Conservation (phyloP, 2,888 invertebrate species). For the Metallyticus violacea region DNA sequence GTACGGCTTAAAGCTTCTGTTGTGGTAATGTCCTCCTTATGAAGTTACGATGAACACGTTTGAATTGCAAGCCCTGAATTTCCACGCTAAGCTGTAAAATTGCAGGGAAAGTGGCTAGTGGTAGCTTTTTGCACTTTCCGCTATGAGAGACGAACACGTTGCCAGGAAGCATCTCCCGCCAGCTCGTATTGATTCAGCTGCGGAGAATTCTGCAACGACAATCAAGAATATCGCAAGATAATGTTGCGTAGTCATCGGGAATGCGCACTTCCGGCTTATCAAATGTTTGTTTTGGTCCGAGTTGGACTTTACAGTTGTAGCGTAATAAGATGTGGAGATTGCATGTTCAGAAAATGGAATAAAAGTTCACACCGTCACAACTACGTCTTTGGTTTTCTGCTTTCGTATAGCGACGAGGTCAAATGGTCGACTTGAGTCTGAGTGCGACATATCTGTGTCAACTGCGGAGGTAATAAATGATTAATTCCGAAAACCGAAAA, state of each 20-base stretch:
- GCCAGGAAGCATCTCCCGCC: too few species aligned
- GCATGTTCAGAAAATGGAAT: not conserved
- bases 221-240: too few species aligned
- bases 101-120: too few species aligned
- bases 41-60: too few species aligned
- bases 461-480: too few species aligned
- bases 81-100: too few species aligned
- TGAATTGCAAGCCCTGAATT: too few species aligned
- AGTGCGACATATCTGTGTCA: not conserved
- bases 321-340: not conserved
- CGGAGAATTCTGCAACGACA: not conserved
- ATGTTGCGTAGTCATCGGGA: not conserved
- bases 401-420: not conserved
- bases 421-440: not conserved
- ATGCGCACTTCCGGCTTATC: not conserved
- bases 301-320: not conserved
- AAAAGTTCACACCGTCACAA: not conserved
- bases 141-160: too few species aligned
- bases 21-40: too few species aligned
- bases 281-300: not conserved
- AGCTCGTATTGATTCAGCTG: not conserved
- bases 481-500: too few species aligned
- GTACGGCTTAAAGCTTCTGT: too few species aligned
- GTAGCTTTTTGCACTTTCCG: too few species aligned
- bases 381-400: not conserved